A percentile compares a stretch with the other conserved stretches of the same genome.
These are phyloP conservation scores for Napeogenes sylphis DNA, from an alignment of 2,888 invertebrate species.

Conservation along the genomic window DNA sequence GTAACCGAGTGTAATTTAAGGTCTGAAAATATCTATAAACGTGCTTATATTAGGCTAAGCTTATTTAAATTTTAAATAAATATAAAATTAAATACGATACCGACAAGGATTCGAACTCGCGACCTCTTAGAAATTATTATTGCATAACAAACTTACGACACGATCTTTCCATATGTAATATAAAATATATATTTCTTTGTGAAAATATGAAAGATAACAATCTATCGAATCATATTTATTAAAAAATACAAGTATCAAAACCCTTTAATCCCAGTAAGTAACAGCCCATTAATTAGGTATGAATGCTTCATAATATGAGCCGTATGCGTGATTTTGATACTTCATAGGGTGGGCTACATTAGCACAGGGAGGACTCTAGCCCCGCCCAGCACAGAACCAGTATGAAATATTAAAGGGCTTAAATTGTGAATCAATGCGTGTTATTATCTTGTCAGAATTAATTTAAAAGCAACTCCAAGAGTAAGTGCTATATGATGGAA, in stretches of 20 bases:
- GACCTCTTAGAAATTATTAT: no score
- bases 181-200: no score
- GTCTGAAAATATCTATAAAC: no score
- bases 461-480: conserved; percentile 54
- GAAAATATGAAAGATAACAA: no score
- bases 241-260: conserved; percentile 47
- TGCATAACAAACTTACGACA: no score
- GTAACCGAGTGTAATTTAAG: no score
- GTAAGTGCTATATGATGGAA: conserved; percentile 56
- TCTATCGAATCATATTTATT: no score
- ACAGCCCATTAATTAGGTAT: conserved; percentile 71
- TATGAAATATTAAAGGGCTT: conserved; percentile 65
- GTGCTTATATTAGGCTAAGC: no score
- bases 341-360: conserved; percentile 50
- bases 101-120: no score
- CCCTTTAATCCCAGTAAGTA: conserved; percentile 32
- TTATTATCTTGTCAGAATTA: conserved; percentile 72
- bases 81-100: no score
- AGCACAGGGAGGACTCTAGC: conserved; percentile 35
- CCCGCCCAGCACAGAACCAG: conserved; percentile 63
- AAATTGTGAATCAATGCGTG: conserved; percentile 66
- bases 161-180: no score
- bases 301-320: conserved; percentile 71
- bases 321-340: conserved; percentile 66
- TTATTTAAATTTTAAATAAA: no score